Conservation (phyloP, 2,113 vertebrate species). For the Symphodus melops region DNA sequence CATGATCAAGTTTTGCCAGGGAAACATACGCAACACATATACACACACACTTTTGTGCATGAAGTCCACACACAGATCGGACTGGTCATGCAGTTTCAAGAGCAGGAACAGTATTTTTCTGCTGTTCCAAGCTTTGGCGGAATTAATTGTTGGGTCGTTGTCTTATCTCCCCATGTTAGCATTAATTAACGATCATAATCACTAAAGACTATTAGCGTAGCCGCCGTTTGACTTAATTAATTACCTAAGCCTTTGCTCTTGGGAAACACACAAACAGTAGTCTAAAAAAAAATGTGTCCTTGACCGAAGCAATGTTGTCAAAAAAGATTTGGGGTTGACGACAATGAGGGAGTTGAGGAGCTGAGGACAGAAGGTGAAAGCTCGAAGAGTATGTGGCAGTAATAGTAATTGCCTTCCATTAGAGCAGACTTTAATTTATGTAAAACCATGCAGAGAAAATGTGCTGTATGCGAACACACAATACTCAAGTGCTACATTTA, state of each 20-base stretch:
- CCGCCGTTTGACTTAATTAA: conserved; percentile 68
- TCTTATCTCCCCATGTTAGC: conserved; percentile 68
- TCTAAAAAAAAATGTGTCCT: conserved; percentile 14
- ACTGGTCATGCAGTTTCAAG: conserved; percentile 46
- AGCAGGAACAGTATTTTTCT: conserved; percentile 25
- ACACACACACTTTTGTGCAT: neutral
- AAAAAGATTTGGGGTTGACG: neutral
- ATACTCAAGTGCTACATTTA: neutral
- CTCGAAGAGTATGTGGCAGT: neutral
- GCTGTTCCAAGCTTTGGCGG: neutral
- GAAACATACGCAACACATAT: neutral
- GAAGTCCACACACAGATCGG: conserved; percentile 34
- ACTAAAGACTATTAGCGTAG: conserved; percentile 67
- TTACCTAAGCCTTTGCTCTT: conserved; percentile 52
- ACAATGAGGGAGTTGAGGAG: neutral
- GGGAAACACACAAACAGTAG: conserved; percentile 41
- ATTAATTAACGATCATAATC: conserved; percentile 82
- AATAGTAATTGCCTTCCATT: neutral
- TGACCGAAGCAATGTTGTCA: neutral
- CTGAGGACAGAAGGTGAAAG: neutral
- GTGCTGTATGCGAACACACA: neutral
- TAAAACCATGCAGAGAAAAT: neutral
- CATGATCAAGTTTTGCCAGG: too few relatives aligned
- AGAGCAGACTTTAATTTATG: neutral
- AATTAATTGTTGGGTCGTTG: conserved; percentile 21